phyloP scores from a whole-genome alignment of 2,113 vertebrate genomes.

The Nycticorax nycticorax region DNA sequence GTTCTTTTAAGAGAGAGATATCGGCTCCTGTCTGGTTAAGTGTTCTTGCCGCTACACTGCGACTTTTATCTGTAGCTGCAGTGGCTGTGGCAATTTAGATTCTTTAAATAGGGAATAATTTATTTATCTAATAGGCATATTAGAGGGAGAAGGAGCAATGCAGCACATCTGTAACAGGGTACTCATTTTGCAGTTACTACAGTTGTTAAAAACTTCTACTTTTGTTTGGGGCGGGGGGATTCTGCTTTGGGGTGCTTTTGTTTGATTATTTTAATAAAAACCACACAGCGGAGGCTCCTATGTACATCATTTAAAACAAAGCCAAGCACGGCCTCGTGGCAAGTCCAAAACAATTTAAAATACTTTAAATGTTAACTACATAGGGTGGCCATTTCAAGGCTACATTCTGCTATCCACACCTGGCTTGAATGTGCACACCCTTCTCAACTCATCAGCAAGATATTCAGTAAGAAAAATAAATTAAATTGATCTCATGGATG shows the following conservation, averaged over 20 bases:
- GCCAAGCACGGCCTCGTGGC: neutral
- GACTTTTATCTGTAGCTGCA: neutral
- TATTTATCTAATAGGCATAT: neutral
- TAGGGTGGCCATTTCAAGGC: neutral
- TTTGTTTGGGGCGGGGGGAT: neutral
- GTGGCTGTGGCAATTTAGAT: neutral
- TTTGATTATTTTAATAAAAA: neutral
- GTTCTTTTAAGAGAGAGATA: neutral
- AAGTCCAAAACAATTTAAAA: neutral
- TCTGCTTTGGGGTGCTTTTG: neutral
- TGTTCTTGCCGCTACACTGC: neutral
- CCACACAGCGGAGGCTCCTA: neutral
- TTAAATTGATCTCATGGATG: neutral
- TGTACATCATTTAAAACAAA: neutral
- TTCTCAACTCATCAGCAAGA: neutral
- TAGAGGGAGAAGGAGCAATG: neutral
- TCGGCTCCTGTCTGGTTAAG: neutral
- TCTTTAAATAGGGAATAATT: neutral
- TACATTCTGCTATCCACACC: neutral
- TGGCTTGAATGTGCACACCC: neutral
- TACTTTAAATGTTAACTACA: neutral
- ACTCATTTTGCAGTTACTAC: neutral
- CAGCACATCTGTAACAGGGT: neutral
- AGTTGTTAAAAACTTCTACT: neutral
- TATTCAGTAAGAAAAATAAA: neutral